phyloP scores from a whole-genome alignment of 1,140 invertebrate genomes.

The Zaprionus lachaisei region DNA sequence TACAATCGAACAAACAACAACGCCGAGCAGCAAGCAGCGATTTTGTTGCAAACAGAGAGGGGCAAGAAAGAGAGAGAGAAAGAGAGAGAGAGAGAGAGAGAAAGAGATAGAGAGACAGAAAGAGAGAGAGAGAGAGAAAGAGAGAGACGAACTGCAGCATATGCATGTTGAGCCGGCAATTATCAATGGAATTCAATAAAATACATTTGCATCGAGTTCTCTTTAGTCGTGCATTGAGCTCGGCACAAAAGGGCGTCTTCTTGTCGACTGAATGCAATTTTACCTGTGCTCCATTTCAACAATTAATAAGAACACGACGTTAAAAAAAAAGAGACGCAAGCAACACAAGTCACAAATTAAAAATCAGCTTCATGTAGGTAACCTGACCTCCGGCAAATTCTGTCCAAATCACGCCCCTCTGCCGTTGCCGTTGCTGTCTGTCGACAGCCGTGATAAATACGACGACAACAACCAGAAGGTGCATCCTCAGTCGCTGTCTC shows the following conservation, averaged over 20 bases:
- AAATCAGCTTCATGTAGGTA: conserved; percentile 38
- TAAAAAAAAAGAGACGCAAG: conserved; percentile 4
- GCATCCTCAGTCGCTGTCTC: conserved; percentile 18
- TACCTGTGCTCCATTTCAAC: conserved; percentile 61
- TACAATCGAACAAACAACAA: conserved; percentile 81
- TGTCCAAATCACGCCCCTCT: conserved; percentile 32
- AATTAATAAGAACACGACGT: conserved; percentile 19
- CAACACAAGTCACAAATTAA: conserved; percentile 42
- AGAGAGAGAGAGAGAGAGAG: background rate
- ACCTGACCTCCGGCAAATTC: conserved; percentile 75
- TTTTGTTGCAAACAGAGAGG: conserved; percentile 6
- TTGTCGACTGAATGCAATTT: conserved; percentile 37
- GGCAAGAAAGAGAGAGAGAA: background rate
- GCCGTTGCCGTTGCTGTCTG: conserved; percentile 8
- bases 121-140: background rate
- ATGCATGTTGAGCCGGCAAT: conserved; percentile 67
- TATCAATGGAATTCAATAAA: conserved; percentile 74
- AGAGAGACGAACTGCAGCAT: conserved; percentile 35
- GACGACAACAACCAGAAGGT: conserved; percentile 66
- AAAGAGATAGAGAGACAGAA: background rate
- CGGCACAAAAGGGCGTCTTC: conserved; percentile 40
- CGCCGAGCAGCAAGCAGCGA: conserved; percentile 16
- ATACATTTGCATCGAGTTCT: conserved; percentile 42
- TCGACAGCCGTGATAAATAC: conserved; percentile 75
- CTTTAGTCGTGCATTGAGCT: conserved; percentile 39